These are phyloP conservation scores for Chrysochloris asiatica DNA, from an alignment of 2,113 vertebrate species.

Conservation along the genomic window DNA sequence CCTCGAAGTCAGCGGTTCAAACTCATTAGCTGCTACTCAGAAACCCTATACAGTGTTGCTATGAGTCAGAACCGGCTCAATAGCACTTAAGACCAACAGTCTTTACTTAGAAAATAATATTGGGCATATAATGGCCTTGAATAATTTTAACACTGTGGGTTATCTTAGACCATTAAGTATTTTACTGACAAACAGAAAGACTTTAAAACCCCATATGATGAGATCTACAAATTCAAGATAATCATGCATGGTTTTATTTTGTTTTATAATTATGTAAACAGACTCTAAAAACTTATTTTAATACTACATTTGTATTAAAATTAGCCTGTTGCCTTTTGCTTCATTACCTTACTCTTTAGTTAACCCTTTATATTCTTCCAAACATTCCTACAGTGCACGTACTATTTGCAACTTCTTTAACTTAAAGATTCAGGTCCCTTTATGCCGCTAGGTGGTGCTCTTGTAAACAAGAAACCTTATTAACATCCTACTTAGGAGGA, in stretches of 20 bases:
- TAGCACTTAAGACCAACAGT: too few relatives aligned
- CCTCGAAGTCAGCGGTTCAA: too few relatives aligned
- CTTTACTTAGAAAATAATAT: neutral
- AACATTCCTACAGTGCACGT: neutral
- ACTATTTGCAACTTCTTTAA: neutral
- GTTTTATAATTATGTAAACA: neutral
- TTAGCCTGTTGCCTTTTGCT: neutral
- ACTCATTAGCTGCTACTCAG: too few relatives aligned
- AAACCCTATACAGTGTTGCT: too few relatives aligned
- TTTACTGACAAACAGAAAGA: slow-evolving; percentile 11
- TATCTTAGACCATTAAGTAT: neutral
- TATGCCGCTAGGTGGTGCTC: slow-evolving; percentile 7
- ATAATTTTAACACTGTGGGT: neutral
- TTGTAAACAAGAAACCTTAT: neutral
- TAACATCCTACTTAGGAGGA: neutral
- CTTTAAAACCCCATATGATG: neutral
- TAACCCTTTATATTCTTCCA: neutral
- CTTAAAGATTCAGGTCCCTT: neutral
- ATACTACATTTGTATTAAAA: neutral
- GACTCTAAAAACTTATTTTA: neutral
- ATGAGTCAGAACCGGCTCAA: too few relatives aligned
- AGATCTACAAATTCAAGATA: neutral
- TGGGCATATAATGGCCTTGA: neutral
- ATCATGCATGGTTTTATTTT: neutral
- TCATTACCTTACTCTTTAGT: neutral